Evolutionary conservation across 2,113 vertebrate species (phyloP), one percentile per base, ranked within the genome.

Genomic region (Coptodon bakossiorum): DNA sequence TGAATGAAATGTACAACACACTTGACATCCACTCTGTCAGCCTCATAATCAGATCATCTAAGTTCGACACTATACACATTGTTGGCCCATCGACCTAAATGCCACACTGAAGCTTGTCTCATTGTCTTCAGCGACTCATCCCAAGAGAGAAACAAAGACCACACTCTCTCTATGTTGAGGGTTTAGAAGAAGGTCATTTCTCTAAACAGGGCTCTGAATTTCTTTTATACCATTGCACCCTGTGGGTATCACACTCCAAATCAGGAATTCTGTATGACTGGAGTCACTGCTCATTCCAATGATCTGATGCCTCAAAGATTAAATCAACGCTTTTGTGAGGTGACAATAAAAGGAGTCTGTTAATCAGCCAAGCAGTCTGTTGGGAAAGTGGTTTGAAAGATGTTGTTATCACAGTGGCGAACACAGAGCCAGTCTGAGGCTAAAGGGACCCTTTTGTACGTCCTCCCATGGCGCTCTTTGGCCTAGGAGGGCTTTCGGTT

Each of bases 271-370:
- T 91, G 84, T 36, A 86, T 79, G 83, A 86, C 73, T 90, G 50
- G 43, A 93, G 92, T 96, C 95, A 95, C 80, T 68, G 82, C 86
- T 90, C 92, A 92, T 94, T 84, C 90, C 88, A 81, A 84, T 86
- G 92, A 90, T 88, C 88, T 87, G 91, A 90, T 91, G 91, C 93
- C 87, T 84, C 56, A 36, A 89, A 91, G 94, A 94, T 95, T 91
- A 94, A 94, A 96, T 95, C 93, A 90, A 95, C 6, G 86, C 95
- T 95, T 94, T 92, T 95, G 93, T 95, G 92, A 91, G 79, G 80
- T 84, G 86, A 94, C 90, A 93, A 93, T 92, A 83, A 93, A 94
- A 93, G 92, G 59, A 90, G 86, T 84, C 88, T 91, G 93, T 95
- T 94, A 93, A 93, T 92, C 82, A 78, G 93, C 84, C 17, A 76